Base-by-base conservation (phyloP, 2,888 invertebrate genomes). In the Brachycybe producta region DNA sequence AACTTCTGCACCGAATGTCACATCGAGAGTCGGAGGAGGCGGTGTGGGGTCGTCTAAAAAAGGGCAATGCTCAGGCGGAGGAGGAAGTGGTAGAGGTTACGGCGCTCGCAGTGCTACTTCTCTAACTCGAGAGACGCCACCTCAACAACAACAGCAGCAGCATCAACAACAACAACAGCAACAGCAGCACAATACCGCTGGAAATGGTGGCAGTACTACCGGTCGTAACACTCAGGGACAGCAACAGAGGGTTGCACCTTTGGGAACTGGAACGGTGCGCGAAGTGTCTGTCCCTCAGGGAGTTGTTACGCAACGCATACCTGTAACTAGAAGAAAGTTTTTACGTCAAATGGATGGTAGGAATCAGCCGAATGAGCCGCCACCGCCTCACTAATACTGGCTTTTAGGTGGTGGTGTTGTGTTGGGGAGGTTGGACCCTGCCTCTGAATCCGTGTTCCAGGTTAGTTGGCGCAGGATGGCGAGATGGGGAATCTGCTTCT, bases 321-420 rank as follows among this genome's bases (percentile, higher is more conserved):
- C 52, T 28, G 23, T 40, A 8, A 34, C 53, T 21, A 38, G 53
- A 23, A 34, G 53, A 8, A 53, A 53, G 42, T 26, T 53, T 44
- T 43, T 43, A 19, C 53, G 53, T 11, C 50, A 53, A 19, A 21
- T 53, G 24, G 53, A 53, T 34, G 53, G 53, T 45, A 35, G 53
- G 13, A 53, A 53, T 39, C 53, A 53, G 40, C 39, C 50, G 13
- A 53, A 53, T 45, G 53, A 53, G 11, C 53, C 53, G 13, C 49
- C 53, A 8, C 53, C 49, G 17, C 53, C 53, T 17, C 53, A 53
- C 38, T 53, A 53, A 52, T 26, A 36, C 21, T 17, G 23, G 13
- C 39, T 21, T 8, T 26, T n/a, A n/a, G n/a, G n/a, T n/a, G n/a
- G n/a, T n/a, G n/a, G n/a, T n/a, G n/a, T n/a, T n/a, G n/a, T n/a